phyloP scores from a whole-genome alignment of 1,140 invertebrate species.

The Anoplolepis gracilipes region DNA sequence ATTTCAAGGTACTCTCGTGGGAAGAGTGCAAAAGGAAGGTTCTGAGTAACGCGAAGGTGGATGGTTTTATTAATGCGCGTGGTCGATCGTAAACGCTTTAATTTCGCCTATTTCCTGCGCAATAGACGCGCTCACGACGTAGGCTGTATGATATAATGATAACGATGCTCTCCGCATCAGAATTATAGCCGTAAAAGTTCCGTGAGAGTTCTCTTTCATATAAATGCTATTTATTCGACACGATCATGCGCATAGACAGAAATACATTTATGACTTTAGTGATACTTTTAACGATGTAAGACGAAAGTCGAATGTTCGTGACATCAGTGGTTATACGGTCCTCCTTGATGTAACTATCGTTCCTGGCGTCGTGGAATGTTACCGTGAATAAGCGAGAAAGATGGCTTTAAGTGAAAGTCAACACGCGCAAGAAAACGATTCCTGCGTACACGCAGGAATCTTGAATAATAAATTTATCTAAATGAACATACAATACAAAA shows the following conservation, averaged over 20 bases:
- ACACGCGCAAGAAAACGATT: conserved; percentile 12
- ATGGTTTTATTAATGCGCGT: conserved; percentile 49
- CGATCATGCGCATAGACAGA: conserved; percentile 3
- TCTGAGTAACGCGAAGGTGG: conserved; percentile 3
- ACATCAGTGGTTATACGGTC: neutral
- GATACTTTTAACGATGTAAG: conserved; percentile 16
- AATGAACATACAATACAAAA: conserved; percentile 4
- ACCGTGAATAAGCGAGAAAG: conserved; percentile 12
- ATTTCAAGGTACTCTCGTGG: neutral
- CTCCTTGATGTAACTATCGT: conserved; percentile 1
- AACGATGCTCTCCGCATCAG: neutral
- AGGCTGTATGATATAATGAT: conserved; percentile 35
- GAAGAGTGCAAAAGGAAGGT: neutral
- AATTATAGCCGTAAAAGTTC: conserved; percentile 24
- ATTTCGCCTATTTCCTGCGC: conserved; percentile 42
- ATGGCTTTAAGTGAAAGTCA: conserved; percentile 34
- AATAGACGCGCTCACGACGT: conserved; percentile 16
- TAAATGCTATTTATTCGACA: conserved; percentile 28
- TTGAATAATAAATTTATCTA: conserved; percentile 20
- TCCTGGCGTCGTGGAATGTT: conserved; percentile 11
- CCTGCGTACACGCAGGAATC: neutral
- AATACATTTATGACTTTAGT: conserved; percentile 3
- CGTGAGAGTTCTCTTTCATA: conserved; percentile 6
- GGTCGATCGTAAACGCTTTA: conserved; percentile 50
- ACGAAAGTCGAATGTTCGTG: conserved; percentile 10